Evolutionary conservation across 2,113 vertebrate genomes (phyloP).

Genomic region (Erpornis zantholeuca): DNA sequence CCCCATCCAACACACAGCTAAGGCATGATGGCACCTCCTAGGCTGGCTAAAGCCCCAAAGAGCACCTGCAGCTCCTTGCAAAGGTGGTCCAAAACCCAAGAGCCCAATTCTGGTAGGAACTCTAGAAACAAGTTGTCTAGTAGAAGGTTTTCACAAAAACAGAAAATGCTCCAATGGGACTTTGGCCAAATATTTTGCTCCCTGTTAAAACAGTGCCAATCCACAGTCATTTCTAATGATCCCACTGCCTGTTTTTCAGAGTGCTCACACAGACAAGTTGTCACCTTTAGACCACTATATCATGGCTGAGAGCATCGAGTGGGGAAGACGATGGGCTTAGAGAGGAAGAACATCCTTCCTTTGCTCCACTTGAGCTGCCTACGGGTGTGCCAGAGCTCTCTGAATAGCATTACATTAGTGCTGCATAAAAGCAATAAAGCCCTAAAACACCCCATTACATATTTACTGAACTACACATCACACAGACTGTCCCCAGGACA

Average conservation of each 20-base stretch:
- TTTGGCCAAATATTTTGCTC: conserved; percentile 11
- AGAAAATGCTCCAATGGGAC: neutral
- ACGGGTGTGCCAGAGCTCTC: neutral
- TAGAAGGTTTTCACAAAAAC: neutral
- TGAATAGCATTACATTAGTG: neutral
- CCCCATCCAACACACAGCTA: neutral
- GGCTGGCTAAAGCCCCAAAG: neutral
- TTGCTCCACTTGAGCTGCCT: neutral
- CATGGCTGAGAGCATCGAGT: conserved; percentile 40
- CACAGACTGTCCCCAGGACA: neutral
- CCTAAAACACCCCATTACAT: conserved; percentile 6
- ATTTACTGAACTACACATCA: neutral
- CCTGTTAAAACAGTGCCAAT: conserved; percentile 6
- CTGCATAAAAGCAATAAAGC: conserved; percentile 30
- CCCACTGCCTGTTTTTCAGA: neutral
- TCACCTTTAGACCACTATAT: conserved; percentile 27
- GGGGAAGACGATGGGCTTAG: conserved; percentile 20
- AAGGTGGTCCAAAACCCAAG: neutral
- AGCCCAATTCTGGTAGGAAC: neutral
- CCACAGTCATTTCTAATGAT: neutral
- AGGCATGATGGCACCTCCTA: neutral
- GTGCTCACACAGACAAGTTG: conserved; percentile 39
- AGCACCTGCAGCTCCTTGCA: neutral
- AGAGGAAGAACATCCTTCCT: conserved; percentile 52
- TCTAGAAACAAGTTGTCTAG: neutral